phyloP scores from a whole-genome alignment of 2,888 invertebrate species.

The Noctua janthe region DNA sequence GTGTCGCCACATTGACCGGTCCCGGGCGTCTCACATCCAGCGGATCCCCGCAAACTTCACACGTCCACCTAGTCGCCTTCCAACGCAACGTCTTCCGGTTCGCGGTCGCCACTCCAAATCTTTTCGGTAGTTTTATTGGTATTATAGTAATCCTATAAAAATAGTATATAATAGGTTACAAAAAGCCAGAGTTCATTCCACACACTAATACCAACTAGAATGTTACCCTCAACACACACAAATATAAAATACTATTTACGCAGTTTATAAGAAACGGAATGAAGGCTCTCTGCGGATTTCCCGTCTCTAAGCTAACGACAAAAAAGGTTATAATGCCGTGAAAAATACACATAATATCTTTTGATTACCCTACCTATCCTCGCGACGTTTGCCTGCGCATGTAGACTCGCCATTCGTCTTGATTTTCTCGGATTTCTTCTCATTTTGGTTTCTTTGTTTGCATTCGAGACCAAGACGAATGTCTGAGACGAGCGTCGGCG shows the following conservation, averaged over 20 bases:
- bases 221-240: background rate
- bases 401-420: constrained; percentile 48
- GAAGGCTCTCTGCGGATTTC: constrained; percentile 19
- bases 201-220: constrained; percentile 3
- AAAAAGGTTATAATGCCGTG: constrained; percentile 46
- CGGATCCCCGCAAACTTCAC: no score
- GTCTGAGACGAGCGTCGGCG: constrained; percentile 14
- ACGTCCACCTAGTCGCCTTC: no score
- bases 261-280: constrained; percentile 35
- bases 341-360: constrained; percentile 63
- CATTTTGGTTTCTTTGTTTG: constrained; percentile 49
- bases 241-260: constrained; percentile 19
- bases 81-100: no score
- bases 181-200: background rate
- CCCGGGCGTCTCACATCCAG: no score
- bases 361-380: constrained; percentile 53
- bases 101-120: no score
- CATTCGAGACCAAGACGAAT: constrained; percentile 36
- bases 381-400: constrained; percentile 21
- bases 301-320: constrained; percentile 33
- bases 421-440: constrained; percentile 52
- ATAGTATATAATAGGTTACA: no score
- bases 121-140: no score
- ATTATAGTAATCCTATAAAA: background rate
- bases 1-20: no score